Evolutionary conservation across 2,888 invertebrate species (phyloP), one percentile per base, ranked within the genome.

Genomic region (Phasia obesa): DNA sequence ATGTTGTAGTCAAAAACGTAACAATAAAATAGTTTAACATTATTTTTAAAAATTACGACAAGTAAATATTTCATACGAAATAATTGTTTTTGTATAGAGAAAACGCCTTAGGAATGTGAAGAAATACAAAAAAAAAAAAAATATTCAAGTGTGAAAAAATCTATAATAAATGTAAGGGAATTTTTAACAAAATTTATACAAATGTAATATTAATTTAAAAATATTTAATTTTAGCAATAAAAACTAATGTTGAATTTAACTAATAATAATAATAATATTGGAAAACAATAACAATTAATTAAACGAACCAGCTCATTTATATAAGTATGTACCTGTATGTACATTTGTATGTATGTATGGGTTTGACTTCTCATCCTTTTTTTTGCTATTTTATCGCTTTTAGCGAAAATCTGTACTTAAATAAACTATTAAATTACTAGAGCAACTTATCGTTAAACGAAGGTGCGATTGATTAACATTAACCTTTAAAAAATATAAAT

Each of bases 71-170:
- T 76, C 55, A 38, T n/a, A 55, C 44, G n/a, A 19, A 75, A 55
- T 70, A 65, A 78, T 67, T 76, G 76, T 83, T 79, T 73, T 83
- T 76, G 53, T 71, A 79, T 71, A 71, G 35, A 60, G 79, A 79
- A 35, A 83, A 83, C 83, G 83, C 83, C 83, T 83, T 83, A 67
- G 71, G 67, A 83, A 75, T 75, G 70, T 65, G 21, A 69, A 25
- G 25, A 70, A 35, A 57, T 27, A 9, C n/a, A n/a, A n/a, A 67
- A 69, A 47, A 47, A 47, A 2, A 53, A 38, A 53, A 21, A 27
- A 25, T 73, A 13, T 27, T 60, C 60, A 67, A 60, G 31, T 69
- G 79, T 74, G 35, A 79, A 73, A 73, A 79, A 74, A 60, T 74
- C 60, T 73, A 60, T 71, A 59, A 49, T 31, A 65, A 59, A 47